Conservation (phyloP, 2,888 invertebrate genomes). For the Reticulitermes lucifugus region DNA sequence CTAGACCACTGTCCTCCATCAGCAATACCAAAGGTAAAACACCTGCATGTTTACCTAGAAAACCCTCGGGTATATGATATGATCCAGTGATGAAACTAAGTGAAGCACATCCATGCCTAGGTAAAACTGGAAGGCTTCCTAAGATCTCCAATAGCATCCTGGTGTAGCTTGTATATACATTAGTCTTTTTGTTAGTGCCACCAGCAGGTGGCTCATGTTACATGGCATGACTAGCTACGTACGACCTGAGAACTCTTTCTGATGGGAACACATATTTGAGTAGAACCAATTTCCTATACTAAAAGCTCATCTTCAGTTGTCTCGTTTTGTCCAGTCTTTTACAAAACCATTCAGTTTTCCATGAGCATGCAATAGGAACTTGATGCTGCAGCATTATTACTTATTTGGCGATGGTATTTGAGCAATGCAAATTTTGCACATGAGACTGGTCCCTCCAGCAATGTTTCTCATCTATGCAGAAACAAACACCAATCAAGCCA, state of each 20-base stretch:
- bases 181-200: conserved; percentile 2
- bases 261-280: conserved; percentile 6
- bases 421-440: conserved; percentile 17
- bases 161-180: conserved; percentile 4
- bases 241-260: conserved; percentile 11
- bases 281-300: background rate
- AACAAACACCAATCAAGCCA: conserved; percentile 13
- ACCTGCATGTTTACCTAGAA: background rate
- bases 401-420: conserved; percentile 30
- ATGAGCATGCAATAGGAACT: conserved; percentile 6
- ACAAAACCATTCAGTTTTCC: background rate
- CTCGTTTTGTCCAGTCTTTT: background rate
- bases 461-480: conserved; percentile 7
- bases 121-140: background rate
- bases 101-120: background rate
- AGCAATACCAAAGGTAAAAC: conserved; percentile 4
- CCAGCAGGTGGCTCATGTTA: conserved; percentile 6
- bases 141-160: background rate
- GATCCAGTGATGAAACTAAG: background rate
- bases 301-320: background rate
- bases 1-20: background rate
- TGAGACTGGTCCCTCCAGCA: conserved; percentile 16
- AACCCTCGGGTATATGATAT: background rate
- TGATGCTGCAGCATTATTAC: background rate
- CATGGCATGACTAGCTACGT: conserved; percentile 10